These are phyloP conservation scores for Seira sanloemensis DNA, from an alignment of 2,888 invertebrate genomes.

Conservation along the genomic window DNA sequence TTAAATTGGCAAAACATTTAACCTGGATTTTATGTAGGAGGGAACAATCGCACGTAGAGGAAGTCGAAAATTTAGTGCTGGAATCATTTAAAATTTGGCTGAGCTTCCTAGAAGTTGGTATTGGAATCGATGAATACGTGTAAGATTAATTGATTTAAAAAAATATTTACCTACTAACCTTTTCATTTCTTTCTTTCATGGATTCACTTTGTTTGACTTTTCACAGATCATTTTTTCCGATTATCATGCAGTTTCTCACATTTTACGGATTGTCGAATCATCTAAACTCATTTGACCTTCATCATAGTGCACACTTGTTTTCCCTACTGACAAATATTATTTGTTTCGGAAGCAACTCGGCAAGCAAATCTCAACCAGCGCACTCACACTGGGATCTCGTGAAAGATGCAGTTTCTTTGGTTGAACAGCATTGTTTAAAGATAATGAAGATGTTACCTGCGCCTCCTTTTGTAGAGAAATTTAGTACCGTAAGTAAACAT, in stretches of 20 bases:
- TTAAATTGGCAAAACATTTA: no score
- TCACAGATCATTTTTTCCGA: conserved; percentile 60
- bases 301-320: conserved; percentile 56
- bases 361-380: neutral
- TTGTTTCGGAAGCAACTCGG: conserved; percentile 19
- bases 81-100: conserved; percentile 64
- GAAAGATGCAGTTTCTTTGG: conserved; percentile 38
- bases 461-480: conserved; percentile 35
- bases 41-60: conserved; percentile 45
- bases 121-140: conserved; percentile 63
- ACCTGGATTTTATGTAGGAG: conserved; percentile 25
- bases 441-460: conserved; percentile 33
- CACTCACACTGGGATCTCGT: conserved; percentile 65
- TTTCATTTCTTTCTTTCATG: neutral
- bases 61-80: conserved; percentile 49
- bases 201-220: conserved; percentile 16
- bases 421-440: conserved; percentile 47
- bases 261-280: conserved; percentile 29
- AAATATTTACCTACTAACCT: neutral
- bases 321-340: conserved; percentile 44
- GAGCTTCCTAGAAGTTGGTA: conserved; percentile 47
- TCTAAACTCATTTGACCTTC: conserved; percentile 58
- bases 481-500: conserved; percentile 34
- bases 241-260: conserved; percentile 59
- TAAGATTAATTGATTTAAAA: conserved; percentile 33